Evolutionary conservation across 2,888 invertebrate genomes (phyloP).

Genomic region (Protodeltote pygarga): DNA sequence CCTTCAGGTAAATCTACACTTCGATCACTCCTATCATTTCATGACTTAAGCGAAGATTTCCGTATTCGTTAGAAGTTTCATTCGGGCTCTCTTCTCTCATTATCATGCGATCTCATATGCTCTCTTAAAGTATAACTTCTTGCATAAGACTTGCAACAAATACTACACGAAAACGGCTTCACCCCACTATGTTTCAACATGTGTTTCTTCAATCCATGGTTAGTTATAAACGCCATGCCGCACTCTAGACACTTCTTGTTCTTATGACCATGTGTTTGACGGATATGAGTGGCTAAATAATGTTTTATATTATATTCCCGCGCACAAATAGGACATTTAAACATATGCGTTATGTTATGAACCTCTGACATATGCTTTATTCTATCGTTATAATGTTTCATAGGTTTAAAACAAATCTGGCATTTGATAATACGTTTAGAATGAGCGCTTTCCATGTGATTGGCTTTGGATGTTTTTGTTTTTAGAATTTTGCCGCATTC

Average conservation of each 20-base stretch:
- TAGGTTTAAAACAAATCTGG: constrained; percentile 74
- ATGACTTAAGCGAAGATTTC: too few relatives aligned
- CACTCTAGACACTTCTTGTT: constrained; percentile 81
- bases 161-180: constrained; percentile 70
- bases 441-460: constrained; percentile 76
- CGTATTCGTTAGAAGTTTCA: too few relatives aligned
- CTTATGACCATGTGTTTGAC: constrained; percentile 78
- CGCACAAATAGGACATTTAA: constrained; percentile 71
- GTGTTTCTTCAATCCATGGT: constrained; percentile 79
- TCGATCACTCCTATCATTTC: too few relatives aligned
- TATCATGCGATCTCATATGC: constrained; percentile 63
- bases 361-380: constrained; percentile 79
- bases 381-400: constrained; percentile 80
- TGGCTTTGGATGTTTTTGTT: constrained; percentile 70
- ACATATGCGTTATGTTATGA: constrained; percentile 74
- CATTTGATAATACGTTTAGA: constrained; percentile 73
- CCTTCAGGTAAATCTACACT: too few relatives aligned
- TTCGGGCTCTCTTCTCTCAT: constrained; percentile 27
- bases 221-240: constrained; percentile 80
- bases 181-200: constrained; percentile 76
- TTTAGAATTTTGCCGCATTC: constrained; percentile 73
- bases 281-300: constrained; percentile 75
- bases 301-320: constrained; percentile 77
- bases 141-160: constrained; percentile 71
- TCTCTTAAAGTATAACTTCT: constrained; percentile 64